Evolutionary conservation across 2,797 vertebrate genomes (phyloP).

Genomic region (Hyperoplus immaculatus): DNA sequence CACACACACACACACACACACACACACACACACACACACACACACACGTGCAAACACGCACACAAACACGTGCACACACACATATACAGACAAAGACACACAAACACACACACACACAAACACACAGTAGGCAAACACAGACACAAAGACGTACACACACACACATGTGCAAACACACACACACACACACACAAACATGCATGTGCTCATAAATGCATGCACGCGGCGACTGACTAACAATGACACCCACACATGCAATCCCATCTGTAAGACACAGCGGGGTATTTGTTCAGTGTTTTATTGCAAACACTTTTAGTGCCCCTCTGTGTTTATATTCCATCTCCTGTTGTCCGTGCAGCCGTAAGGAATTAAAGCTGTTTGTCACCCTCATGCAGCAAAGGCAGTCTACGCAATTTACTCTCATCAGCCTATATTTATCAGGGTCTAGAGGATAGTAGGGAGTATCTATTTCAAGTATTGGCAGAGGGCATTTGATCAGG

Average conservation of each 20-base stretch:
- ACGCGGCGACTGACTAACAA: constrained; percentile 35
- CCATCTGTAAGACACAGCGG: constrained; percentile 67
- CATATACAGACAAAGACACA: constrained; percentile 32
- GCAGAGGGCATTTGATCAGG: constrained; percentile 6
- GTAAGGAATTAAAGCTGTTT: constrained; percentile 80
- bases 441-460: constrained; percentile 52
- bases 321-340: constrained; percentile 72
- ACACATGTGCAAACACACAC: neutral
- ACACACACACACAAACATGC: neutral
- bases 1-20: neutral
- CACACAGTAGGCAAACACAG: constrained; percentile 24
- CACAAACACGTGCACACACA: constrained; percentile 15
- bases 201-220: constrained; percentile 29
- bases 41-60: neutral
- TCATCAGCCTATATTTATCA: constrained; percentile 76
- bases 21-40: neutral
- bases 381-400: constrained; percentile 69
- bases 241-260: constrained; percentile 60
- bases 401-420: constrained; percentile 74
- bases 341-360: constrained; percentile 69
- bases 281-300: constrained; percentile 74
- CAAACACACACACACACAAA: constrained; percentile 58
- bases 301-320: constrained; percentile 71
- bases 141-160: constrained; percentile 50
- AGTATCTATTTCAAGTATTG: constrained; percentile 44